Conservation (phyloP, 2,797 vertebrate species). For the Galago senegalensis region DNA sequence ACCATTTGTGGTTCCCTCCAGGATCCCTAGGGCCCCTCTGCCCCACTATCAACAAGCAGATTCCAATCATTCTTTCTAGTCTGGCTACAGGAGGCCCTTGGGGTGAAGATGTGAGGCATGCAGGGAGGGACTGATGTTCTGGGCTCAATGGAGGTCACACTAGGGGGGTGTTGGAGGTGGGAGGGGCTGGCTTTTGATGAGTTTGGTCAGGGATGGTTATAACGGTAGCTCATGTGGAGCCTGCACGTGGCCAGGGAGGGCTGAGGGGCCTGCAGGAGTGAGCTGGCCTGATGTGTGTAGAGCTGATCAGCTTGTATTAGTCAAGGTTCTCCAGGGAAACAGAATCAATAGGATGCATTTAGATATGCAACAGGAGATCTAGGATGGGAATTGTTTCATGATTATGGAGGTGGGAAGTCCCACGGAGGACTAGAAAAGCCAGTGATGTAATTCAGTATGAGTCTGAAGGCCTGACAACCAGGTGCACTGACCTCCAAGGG, state of each 20-base stretch:
- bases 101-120: neutral
- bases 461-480: neutral
- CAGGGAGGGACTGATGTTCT: neutral
- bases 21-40: neutral
- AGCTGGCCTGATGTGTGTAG: accelerated
- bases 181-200: neutral
- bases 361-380: neutral
- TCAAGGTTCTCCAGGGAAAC: neutral
- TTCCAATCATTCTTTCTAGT: neutral
- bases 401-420: neutral
- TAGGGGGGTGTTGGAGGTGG: neutral
- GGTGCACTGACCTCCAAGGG: neutral
- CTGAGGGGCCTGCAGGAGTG: neutral
- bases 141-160: neutral
- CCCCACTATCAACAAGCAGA: neutral
- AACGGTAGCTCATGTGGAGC: neutral
- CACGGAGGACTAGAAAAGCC: neutral
- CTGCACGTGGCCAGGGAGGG: neutral
- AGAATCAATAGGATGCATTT: neutral
- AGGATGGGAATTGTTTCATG: neutral
- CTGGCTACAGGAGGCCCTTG: neutral
- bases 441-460: neutral
- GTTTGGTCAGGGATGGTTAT: accelerated
- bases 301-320: neutral
- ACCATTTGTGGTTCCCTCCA: neutral